Evolutionary conservation across 2,888 invertebrate species (phyloP).

Genomic region (Drosophila peninsularis): DNA sequence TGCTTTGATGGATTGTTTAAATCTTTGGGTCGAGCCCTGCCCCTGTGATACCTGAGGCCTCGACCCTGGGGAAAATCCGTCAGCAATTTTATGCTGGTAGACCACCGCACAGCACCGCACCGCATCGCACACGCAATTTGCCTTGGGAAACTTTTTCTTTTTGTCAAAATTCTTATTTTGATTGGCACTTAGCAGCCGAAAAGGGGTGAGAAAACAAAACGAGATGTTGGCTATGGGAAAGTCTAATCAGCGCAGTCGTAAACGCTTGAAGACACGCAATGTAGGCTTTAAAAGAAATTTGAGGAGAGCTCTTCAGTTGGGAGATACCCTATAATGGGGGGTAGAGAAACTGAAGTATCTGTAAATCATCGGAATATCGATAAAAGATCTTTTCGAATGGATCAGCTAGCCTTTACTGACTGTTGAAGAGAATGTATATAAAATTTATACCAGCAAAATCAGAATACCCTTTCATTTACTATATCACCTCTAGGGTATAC

Average conservation of each 20-base stretch:
- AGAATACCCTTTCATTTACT: background rate
- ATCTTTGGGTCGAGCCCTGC: conserved; percentile 28
- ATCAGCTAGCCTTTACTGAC: no score
- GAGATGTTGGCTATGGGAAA: conserved; percentile 65
- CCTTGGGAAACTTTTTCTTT: conserved; percentile 73
- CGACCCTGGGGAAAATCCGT: conserved; percentile 49
- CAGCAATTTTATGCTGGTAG: conserved; percentile 80
- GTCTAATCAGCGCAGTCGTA: conserved; percentile 10
- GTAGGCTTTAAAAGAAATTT: background rate
- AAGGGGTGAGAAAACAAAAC: conserved; percentile 62
- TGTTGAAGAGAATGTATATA: no score
- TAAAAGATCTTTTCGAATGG: no score
- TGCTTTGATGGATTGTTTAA: conserved; percentile 73
- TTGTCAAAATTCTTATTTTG: conserved; percentile 71
- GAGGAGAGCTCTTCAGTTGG: background rate
- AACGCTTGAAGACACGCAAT: conserved; percentile 38
- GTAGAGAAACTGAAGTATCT: no score
- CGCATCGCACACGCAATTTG: conserved; percentile 65
- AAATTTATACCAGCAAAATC: background rate
- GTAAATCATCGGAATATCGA: no score
- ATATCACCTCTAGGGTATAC: background rate
- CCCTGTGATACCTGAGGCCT: conserved; percentile 45
- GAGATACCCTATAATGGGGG: background rate
- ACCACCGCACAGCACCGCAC: conserved; percentile 41
- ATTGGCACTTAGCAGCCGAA: conserved; percentile 69